Evolutionary conservation across 2,113 vertebrate species (phyloP).

Genomic region (Syngnathus typhle): DNA sequence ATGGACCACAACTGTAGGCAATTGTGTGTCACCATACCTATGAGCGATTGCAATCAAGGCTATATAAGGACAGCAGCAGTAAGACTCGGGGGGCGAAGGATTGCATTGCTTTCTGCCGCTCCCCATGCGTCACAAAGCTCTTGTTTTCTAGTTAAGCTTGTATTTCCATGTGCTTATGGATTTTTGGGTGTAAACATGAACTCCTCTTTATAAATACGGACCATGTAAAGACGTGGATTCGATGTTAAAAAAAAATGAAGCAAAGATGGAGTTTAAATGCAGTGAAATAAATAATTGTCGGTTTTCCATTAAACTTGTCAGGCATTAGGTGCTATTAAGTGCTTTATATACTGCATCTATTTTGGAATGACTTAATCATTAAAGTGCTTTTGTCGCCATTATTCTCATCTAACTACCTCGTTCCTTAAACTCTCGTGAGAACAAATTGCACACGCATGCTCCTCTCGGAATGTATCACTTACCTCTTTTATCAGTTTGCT

Average conservation of each 20-base stretch:
- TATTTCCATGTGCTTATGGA: no score
- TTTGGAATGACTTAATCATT: neutral
- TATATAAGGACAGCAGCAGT: no score
- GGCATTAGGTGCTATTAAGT: neutral
- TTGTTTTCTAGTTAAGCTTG: no score
- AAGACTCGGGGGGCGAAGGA: no score
- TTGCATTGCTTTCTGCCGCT: no score
- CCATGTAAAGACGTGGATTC: neutral
- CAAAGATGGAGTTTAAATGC: neutral
- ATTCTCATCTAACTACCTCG: neutral
- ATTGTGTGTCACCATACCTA: no score
- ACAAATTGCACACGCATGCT: slow-evolving; percentile 1
- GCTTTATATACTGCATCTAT: neutral
- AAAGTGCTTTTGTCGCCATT: neutral
- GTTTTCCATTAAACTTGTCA: neutral
- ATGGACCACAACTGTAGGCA: no score
- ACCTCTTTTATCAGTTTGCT: slow-evolving; percentile 98
- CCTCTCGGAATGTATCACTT: slow-evolving; percentile 26
- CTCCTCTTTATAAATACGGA: neutral
- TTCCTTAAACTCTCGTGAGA: neutral
- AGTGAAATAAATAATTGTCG: no score
- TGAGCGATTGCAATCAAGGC: no score
- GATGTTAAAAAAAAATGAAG: neutral
- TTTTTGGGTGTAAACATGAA: neutral
- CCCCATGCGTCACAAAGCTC: no score